Evolutionary conservation across 2,113 vertebrate species (phyloP), one percentile per base, ranked within the genome.

Genomic region (Rhadina sibilatrix): DNA sequence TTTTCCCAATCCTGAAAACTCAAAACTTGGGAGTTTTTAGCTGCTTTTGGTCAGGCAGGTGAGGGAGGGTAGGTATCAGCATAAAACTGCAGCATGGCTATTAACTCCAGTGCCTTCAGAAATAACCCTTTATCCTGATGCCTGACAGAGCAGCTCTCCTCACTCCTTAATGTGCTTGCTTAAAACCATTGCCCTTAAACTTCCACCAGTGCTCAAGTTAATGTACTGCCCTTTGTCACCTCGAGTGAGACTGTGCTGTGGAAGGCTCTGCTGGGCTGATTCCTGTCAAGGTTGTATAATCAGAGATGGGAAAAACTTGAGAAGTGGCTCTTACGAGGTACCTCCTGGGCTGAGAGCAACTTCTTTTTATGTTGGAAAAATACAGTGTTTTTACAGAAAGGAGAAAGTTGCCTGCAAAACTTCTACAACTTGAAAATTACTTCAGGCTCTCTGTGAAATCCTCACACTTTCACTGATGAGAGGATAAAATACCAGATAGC

Each of bases 191-290:
- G 61, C 74, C 81, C 91, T 87, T 79, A 94, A 92, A 91, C 70
- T 79, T 89, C 53, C 53, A n/a, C 50, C 72, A 42, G 5, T 27
- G 64, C 80, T 87, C 72, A 21, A 92, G 89, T 49, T 88, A 90
- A 95, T 75, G 81, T 15, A 69, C 61, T 89, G 94, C 83, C 93
- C 87, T 96, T 94, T 94, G 93, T 50, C 90, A 91, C 83, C 54
- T 56, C 52, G 23, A 66, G 77, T 2, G 12, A 71, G 40, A n/a
- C 49, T 82, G n/a, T 60, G 81, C 71, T 70, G 61, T 8, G 46
- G 78, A 91, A 93, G 93, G 24, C 64, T 49, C 24, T 44, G 59
- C 89, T 77, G 82, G 35, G 61, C 54, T 77, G 80, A 78, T 89
- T 95, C 57, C 71, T 60, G 81, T 57, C 93, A 78, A 79, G 57